A percentile compares a stretch with the other conserved stretches of the same genome.
Evolutionary conservation across 1,140 invertebrate genomes (phyloP).

Genomic region (Ostrea edulis): DNA sequence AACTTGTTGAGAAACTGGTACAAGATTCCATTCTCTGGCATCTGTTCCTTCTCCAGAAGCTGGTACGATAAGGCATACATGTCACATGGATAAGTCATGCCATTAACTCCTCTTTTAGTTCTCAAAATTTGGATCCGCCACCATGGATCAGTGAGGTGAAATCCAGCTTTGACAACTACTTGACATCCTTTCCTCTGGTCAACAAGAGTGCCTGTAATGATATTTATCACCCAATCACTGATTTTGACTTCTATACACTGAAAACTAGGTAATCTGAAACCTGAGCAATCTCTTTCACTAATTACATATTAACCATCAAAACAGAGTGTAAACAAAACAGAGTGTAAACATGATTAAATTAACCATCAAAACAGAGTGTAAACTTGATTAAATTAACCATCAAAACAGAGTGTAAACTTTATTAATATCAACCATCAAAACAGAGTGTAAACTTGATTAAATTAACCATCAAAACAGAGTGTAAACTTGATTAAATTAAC

Average conservation of each 20-base stretch:
- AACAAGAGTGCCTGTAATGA: not conserved
- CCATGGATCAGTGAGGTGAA: constrained; percentile 66
- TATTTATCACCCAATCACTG: not conserved
- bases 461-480: no score
- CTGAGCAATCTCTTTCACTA: no score
- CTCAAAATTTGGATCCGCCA: constrained; percentile 64
- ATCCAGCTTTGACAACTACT: constrained; percentile 51
- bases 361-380: no score
- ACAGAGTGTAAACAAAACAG: no score
- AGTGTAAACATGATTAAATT: no score
- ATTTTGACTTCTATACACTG: not conserved
- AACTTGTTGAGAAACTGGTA: constrained; percentile 6
- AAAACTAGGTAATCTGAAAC: no score
- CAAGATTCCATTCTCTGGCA: not conserved
- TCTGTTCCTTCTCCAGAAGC: not conserved
- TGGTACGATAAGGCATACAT: constrained; percentile 21
- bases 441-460: no score
- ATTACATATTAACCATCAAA: no score
- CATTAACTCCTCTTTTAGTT: constrained; percentile 40
- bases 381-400: no score
- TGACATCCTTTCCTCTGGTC: not conserved
- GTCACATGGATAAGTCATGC: not conserved
- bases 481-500: no score
- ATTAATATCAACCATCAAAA: no score
- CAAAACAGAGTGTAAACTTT: no score